phyloP scores from a whole-genome alignment of 2,113 vertebrate species.

The Hydrochoerus hydrochaeris region DNA sequence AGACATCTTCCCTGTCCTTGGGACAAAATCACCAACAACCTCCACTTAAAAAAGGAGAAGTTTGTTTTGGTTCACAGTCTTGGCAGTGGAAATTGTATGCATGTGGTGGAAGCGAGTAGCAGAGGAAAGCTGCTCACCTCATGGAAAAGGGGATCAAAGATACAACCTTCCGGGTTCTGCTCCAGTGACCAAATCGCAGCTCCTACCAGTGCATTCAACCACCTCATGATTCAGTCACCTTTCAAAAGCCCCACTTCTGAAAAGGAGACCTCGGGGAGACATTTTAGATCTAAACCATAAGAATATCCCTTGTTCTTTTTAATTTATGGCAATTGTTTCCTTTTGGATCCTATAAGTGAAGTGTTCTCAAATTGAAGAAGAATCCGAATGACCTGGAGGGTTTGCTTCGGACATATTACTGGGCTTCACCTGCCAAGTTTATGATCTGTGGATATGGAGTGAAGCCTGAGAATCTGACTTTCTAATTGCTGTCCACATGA shows the following conservation, averaged over 20 bases:
- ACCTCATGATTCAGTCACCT: not conserved
- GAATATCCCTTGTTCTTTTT: not conserved
- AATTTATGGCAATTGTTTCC: not conserved
- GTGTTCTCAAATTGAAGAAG: not conserved
- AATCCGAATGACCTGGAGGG: not conserved
- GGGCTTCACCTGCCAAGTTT: not conserved
- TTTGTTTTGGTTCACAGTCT: not conserved
- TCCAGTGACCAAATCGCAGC: not conserved
- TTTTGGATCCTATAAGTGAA: not conserved
- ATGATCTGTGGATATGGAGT: not conserved
- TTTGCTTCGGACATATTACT: not conserved
- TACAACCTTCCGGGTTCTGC: not conserved
- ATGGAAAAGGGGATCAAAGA: not conserved
- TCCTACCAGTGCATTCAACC: not conserved
- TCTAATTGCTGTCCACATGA: not conserved
- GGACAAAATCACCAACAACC: not conserved
- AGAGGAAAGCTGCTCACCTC: not conserved
- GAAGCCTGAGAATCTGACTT: not conserved
- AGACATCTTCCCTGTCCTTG: not conserved
- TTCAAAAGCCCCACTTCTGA: not conserved
- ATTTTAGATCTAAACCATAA: not conserved
- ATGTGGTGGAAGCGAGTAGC: not conserved
- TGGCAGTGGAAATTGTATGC: not conserved
- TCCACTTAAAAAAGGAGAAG: not conserved
- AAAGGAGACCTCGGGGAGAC: not conserved